phyloP scores from a whole-genome alignment of 2,797 vertebrate genomes.

The Acridotheres tristis region DNA sequence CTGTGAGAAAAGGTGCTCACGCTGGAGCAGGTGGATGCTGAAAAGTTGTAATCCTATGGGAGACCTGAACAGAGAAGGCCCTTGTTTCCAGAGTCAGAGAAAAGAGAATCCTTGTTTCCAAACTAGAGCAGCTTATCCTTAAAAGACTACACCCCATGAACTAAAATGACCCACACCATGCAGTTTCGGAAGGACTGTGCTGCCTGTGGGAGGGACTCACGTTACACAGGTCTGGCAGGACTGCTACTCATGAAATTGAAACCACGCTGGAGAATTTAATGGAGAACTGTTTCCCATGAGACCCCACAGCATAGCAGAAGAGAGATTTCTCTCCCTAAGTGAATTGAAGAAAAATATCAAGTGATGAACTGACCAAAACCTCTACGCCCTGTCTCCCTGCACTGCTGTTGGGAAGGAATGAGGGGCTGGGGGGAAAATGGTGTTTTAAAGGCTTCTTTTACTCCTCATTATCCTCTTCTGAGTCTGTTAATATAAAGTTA shows the following conservation, averaged over 20 bases:
- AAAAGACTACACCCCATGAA: not conserved
- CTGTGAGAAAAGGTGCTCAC: not conserved
- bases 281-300: not conserved
- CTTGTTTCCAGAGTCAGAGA: not conserved
- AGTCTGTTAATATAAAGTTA: not conserved
- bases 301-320: not conserved
- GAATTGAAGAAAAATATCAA: not conserved
- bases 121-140: not conserved
- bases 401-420: not conserved
- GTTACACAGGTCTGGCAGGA: rapidly evolving
- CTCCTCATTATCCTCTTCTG: not conserved
- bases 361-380: not conserved
- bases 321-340: not conserved
- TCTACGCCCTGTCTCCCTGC: not conserved
- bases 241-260: not conserved
- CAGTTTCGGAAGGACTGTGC: not conserved
- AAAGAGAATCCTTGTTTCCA: not conserved
- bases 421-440: too few relatives aligned
- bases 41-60: not conserved
- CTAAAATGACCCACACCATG: not conserved
- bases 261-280: not conserved
- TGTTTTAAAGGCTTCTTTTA: not conserved
- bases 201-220: not conserved
- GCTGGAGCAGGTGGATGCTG: not conserved
- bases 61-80: rapidly evolving